phyloP scores from a whole-genome alignment of 2,888 invertebrate species.

The Acanthacorydalis orientalis region DNA sequence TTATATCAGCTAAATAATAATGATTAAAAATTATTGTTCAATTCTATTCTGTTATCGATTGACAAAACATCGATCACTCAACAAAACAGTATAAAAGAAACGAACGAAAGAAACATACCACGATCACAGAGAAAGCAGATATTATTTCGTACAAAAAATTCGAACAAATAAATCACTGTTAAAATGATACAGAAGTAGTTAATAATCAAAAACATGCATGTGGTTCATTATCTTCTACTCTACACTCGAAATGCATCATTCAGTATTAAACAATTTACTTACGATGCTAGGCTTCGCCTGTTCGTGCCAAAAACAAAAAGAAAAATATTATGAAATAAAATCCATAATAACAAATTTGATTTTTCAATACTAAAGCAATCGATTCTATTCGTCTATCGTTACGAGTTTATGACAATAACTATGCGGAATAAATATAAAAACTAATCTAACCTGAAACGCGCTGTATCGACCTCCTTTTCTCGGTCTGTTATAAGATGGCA shows the following conservation, averaged over 20 bases:
- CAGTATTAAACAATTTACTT: conserved; percentile 3
- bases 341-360: too few relatives aligned
- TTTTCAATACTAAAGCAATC: too few relatives aligned
- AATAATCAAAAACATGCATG: background rate
- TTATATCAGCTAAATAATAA: too few relatives aligned
- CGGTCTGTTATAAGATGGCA: conserved; percentile 92
- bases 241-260: too few relatives aligned
- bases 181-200: background rate
- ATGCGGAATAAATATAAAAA: background rate
- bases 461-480: conserved; percentile 85
- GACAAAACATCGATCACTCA: too few relatives aligned
- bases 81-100: too few relatives aligned
- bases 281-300: conserved; percentile 6
- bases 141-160: background rate
- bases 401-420: background rate
- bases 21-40: too few relatives aligned
- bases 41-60: too few relatives aligned
- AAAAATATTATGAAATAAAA: conserved; percentile 1
- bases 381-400: background rate
- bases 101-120: background rate
- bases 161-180: background rate
- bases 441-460: conserved; percentile 72
- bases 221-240: too few relatives aligned
- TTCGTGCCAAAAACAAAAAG: conserved; percentile 4
- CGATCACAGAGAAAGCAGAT: background rate